These are phyloP conservation scores for Tauraco hartlaubi DNA, from an alignment of 2,797 vertebrate species.

Conservation along the genomic window DNA sequence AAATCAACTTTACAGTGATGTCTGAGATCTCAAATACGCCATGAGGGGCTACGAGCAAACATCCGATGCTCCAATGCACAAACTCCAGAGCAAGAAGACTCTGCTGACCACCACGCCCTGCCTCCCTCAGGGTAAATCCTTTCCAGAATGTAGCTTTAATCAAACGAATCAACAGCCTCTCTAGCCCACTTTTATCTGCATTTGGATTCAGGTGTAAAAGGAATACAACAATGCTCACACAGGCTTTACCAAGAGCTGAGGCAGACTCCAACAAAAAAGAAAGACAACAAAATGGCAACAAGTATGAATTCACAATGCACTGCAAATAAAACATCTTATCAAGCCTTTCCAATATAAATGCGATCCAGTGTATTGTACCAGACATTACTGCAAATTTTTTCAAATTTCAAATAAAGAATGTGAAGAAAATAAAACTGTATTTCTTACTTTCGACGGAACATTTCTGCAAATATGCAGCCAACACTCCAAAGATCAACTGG, in stretches of 20 bases:
- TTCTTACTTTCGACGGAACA: slow-evolving; percentile 92
- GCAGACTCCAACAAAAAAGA: not conserved
- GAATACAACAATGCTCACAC: not conserved
- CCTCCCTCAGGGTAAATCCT: not conserved
- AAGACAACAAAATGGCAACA: not conserved
- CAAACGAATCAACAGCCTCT: not conserved
- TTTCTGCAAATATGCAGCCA: slow-evolving; percentile 93
- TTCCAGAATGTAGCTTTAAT: not conserved
- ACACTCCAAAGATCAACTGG: slow-evolving; percentile 94
- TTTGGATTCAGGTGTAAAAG: not conserved
- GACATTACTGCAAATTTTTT: not conserved
- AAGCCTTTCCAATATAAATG: not conserved
- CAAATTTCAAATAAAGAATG: not conserved
- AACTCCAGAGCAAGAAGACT: not conserved
- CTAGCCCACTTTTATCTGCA: not conserved
- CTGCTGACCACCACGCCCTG: not conserved
- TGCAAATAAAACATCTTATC: not conserved
- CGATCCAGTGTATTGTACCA: not conserved
- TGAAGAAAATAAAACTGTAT: slow-evolving; percentile 17
- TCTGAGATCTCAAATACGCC: not conserved
- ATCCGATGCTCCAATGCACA: not conserved
- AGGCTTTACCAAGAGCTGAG: not conserved
- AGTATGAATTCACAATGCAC: not conserved
- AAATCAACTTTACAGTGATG: not conserved
- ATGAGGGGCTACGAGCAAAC: not conserved